phyloP scores from a whole-genome alignment of 2,888 invertebrate species.

The Drosophila cyrtoloma region DNA sequence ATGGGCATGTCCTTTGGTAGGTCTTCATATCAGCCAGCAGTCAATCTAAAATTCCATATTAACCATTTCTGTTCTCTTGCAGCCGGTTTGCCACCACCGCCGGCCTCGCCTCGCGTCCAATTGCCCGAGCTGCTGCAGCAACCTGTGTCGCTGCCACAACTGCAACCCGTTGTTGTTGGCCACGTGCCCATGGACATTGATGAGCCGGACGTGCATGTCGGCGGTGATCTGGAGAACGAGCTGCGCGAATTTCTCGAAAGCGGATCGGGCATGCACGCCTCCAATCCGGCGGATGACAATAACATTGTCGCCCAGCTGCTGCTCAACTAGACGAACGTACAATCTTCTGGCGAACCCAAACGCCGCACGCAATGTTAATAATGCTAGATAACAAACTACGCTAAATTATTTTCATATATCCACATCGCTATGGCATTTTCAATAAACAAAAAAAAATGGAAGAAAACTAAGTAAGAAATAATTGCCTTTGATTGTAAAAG shows the following conservation, averaged over 20 bases:
- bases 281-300: constrained; percentile 83
- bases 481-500: not conserved
- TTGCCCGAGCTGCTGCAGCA: constrained; percentile 83
- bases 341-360: constrained; percentile 1
- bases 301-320: constrained; percentile 82
- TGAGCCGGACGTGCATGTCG: constrained; percentile 76
- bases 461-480: constrained; percentile 12
- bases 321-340: constrained; percentile 66
- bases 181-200: constrained; percentile 84
- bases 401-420: constrained; percentile 71
- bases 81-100: constrained; percentile 83
- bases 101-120: constrained; percentile 75
- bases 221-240: constrained; percentile 88
- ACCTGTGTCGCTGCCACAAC: constrained; percentile 74
- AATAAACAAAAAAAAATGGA: constrained; percentile 40
- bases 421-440: constrained; percentile 43
- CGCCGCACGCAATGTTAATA: constrained; percentile 49
- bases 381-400: constrained; percentile 42
- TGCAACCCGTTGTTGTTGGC: constrained; percentile 31
- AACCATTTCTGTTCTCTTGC: constrained; percentile 1
- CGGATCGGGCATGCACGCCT: constrained; percentile 86
- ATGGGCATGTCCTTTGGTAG: constrained; percentile 89
- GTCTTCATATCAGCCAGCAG: not conserved
- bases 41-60: not conserved
- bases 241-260: constrained; percentile 90